Conservation (phyloP, 2,797 vertebrate genomes). For the Parambassis ranga region DNA sequence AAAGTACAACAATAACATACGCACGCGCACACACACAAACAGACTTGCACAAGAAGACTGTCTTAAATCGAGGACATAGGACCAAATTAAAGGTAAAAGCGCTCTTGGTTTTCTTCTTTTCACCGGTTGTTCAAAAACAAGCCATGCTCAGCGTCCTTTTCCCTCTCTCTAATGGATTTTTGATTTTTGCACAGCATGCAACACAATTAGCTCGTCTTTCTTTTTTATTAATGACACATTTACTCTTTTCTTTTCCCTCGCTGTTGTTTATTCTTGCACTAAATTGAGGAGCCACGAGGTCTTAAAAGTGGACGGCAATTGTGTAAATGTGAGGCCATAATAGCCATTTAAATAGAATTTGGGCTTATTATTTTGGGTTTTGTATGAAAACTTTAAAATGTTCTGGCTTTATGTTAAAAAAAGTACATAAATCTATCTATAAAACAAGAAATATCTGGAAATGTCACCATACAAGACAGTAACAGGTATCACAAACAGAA, state of each 20-base stretch:
- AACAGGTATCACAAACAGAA: too few relatives aligned
- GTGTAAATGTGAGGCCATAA: background rate
- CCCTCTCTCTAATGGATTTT: conserved; percentile 92
- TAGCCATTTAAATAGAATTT: conserved; percentile 74
- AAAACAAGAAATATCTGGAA: too few relatives aligned
- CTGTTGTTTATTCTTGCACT: conserved; percentile 72
- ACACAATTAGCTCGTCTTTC: conserved; percentile 92
- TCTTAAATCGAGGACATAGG: conserved; percentile 87
- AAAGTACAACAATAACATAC: conserved; percentile 52
- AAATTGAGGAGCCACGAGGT: conserved; percentile 72
- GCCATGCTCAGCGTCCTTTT: conserved; percentile 69
- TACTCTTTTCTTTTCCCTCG: conserved; percentile 80
- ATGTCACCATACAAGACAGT: too few relatives aligned
- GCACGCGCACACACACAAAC: conserved; percentile 22
- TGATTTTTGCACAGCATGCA: conserved; percentile 86
- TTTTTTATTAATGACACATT: conserved; percentile 89
- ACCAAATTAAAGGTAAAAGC: conserved; percentile 92
- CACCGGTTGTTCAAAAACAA: conserved; percentile 82
- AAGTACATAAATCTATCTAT: conserved; percentile 1
- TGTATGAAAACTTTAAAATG: conserved; percentile 20
- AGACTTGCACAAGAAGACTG: conserved; percentile 81
- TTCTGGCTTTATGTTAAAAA: conserved; percentile 26
- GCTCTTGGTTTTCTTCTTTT: conserved; percentile 71
- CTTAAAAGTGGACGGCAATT: conserved; percentile 51
- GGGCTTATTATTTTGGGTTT: conserved; percentile 68